These are phyloP conservation scores for Hylyphantes graminicola DNA, from an alignment of 1,140 invertebrate genomes.

Conservation along the genomic window DNA sequence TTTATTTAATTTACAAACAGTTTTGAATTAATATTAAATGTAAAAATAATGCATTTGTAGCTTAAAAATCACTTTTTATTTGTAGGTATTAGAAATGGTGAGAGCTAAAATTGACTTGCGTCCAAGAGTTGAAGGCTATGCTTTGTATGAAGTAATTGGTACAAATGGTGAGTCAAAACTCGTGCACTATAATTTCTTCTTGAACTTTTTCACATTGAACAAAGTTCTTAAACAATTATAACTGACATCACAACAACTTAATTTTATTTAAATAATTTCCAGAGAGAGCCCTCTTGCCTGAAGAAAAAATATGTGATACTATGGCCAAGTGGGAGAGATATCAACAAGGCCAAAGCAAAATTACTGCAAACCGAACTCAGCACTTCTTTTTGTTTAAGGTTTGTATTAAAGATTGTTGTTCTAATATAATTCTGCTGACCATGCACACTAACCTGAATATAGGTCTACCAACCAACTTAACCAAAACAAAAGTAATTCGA, in stretches of 20 bases:
- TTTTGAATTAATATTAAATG: not conserved
- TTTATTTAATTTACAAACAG: not conserved
- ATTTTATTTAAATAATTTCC: not conserved
- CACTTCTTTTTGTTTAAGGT: conserved; percentile 70
- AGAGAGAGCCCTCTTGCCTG: conserved; percentile 82
- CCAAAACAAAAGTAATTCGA: too few relatives aligned
- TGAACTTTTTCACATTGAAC: not conserved
- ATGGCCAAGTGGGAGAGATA: conserved; percentile 95
- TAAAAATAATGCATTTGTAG: not conserved
- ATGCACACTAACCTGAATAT: too few relatives aligned
- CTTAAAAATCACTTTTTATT: conserved; percentile 10
- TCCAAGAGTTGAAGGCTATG: conserved; percentile 83
- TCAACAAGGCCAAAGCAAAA: conserved; percentile 63
- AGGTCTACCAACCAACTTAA: too few relatives aligned
- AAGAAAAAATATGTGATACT: conserved; percentile 92
- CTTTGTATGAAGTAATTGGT: conserved; percentile 83
- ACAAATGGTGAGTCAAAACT: conserved; percentile 62
- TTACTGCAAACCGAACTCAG: conserved; percentile 64
- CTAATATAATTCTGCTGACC: not conserved
- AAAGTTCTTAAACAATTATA: too few relatives aligned
- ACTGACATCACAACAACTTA: too few relatives aligned
- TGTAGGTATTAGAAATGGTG: conserved; percentile 83
- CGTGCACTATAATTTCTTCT: not conserved
- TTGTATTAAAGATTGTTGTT: not conserved
- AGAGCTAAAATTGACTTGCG: conserved; percentile 91